A percentile compares a stretch with the other conserved stretches of the same genome.
Evolutionary conservation across 2,113 vertebrate genomes (phyloP).

Genomic region (Pampusana beccarii): DNA sequence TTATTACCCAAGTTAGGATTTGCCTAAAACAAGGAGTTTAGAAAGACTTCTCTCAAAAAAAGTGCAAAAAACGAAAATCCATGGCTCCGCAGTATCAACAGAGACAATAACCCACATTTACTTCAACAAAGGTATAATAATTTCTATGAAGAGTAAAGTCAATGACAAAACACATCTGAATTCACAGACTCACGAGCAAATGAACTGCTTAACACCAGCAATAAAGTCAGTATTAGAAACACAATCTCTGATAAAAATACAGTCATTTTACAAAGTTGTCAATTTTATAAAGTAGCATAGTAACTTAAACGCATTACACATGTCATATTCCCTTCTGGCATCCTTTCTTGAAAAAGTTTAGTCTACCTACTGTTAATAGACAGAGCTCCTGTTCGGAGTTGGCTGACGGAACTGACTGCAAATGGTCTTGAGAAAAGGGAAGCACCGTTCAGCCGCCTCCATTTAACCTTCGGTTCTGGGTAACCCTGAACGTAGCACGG

Average conservation of each 20-base stretch:
- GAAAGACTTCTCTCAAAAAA: neutral
- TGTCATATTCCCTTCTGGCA: neutral
- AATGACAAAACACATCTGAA: neutral
- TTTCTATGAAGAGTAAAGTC: neutral
- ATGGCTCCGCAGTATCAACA: neutral
- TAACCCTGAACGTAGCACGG: conserved; percentile 84
- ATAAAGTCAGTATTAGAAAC: neutral
- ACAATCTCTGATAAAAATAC: neutral
- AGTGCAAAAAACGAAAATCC: neutral
- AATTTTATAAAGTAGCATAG: fast-evolving
- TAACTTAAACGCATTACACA: neutral
- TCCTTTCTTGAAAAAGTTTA: neutral
- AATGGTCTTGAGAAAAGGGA: conserved; percentile 78
- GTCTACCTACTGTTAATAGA: conserved; percentile 83
- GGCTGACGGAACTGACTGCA: conserved; percentile 75
- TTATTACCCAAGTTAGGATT: neutral
- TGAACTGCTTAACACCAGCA: neutral
- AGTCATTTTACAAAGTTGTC: neutral
- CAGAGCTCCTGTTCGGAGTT: conserved; percentile 81
- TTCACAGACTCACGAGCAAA: neutral
- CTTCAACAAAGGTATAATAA: neutral
- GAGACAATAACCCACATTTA: neutral
- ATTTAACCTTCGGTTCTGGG: conserved; percentile 87
- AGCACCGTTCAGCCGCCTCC: conserved; percentile 81
- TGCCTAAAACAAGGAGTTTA: neutral